These are phyloP conservation scores for Drosophila ezoana DNA, from an alignment of 2,888 invertebrate species.

Conservation along the genomic window DNA sequence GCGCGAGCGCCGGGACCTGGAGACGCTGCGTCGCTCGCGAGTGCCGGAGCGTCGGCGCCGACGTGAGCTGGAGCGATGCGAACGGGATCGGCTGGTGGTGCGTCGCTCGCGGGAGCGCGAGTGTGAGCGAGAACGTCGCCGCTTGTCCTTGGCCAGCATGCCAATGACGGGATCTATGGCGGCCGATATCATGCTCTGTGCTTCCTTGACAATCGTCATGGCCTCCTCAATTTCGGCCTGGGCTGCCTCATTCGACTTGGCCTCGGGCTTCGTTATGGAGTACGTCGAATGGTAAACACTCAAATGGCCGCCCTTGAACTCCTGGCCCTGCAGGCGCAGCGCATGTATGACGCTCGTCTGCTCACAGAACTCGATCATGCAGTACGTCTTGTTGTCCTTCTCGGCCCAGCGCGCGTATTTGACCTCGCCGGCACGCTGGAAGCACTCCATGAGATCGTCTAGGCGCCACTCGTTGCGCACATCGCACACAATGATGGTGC, in stretches of 20 bases:
- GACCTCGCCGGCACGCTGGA: constrained; percentile 95
- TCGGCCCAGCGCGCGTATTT: constrained; percentile 97
- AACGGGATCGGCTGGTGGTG: constrained; percentile 87
- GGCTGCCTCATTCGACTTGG: constrained; percentile 97
- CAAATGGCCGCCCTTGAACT: constrained; percentile 89
- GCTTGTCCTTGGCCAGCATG: constrained; percentile 93
- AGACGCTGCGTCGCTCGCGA: constrained; percentile 85
- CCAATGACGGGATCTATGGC: constrained; percentile 97
- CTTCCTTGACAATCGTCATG: constrained; percentile 98
- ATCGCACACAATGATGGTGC: constrained; percentile 95
- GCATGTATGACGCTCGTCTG: constrained; percentile 95
- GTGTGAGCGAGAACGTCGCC: constrained; percentile 86
- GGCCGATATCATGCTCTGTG: constrained; percentile 96
- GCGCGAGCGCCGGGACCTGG: constrained; percentile 88
- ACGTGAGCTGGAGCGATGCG: constrained; percentile 88
- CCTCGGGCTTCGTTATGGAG: constrained; percentile 95
- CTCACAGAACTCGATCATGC: constrained; percentile 96
- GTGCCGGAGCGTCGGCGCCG: constrained; percentile 86
- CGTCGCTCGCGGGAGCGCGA: constrained; percentile 88
- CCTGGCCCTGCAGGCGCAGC: constrained; percentile 92
- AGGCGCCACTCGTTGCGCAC: constrained; percentile 89
- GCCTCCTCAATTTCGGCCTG: constrained; percentile 98
- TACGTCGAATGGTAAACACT: constrained; percentile 96
- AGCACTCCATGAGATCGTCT: constrained; percentile 95
- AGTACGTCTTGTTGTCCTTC: constrained; percentile 92